Percentiles rank a stretch among this genome's conserved stretches.
These are phyloP conservation scores for Myotis davidii DNA, from an alignment of 2,113 vertebrate genomes.

Conservation along the genomic window DNA sequence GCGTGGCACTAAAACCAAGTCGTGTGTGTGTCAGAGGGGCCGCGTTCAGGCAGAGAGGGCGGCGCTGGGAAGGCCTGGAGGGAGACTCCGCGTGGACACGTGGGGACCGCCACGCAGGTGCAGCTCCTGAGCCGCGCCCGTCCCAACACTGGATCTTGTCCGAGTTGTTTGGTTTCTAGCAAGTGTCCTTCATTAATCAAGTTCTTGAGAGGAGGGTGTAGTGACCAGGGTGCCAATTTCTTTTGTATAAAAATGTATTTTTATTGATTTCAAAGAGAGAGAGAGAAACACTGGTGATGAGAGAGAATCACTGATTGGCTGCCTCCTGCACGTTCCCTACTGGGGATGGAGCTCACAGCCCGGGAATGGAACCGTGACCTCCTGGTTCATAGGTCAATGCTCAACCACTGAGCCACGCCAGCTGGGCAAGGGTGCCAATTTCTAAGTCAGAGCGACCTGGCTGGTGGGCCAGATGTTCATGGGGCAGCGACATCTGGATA, in stretches of 20 bases:
- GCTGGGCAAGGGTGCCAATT: neutral
- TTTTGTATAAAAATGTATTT: neutral
- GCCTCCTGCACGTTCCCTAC: no score
- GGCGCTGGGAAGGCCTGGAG: neutral
- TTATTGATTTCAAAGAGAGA: no score
- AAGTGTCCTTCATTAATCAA: neutral
- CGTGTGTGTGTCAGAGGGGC: no score
- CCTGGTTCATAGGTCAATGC: no score
- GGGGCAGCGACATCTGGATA: neutral
- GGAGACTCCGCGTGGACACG: rapidly evolving
- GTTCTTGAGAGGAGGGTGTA: neutral
- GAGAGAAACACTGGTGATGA: no score
- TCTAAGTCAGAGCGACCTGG: neutral
- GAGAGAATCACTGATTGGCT: no score
- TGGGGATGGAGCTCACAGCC: no score
- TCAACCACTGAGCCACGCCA: no score
- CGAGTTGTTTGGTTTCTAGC: neutral
- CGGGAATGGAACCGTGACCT: no score
- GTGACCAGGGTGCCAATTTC: neutral
- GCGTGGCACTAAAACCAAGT: neutral
- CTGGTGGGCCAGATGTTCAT: neutral
- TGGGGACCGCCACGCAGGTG: neutral
- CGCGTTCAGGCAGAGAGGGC: neutral
- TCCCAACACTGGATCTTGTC: neutral
- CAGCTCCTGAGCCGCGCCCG: neutral